Percentiles rank a stretch among this genome's conserved stretches.
Evolutionary conservation across 2,113 vertebrate species (phyloP).

Genomic region (Hylia prasina): DNA sequence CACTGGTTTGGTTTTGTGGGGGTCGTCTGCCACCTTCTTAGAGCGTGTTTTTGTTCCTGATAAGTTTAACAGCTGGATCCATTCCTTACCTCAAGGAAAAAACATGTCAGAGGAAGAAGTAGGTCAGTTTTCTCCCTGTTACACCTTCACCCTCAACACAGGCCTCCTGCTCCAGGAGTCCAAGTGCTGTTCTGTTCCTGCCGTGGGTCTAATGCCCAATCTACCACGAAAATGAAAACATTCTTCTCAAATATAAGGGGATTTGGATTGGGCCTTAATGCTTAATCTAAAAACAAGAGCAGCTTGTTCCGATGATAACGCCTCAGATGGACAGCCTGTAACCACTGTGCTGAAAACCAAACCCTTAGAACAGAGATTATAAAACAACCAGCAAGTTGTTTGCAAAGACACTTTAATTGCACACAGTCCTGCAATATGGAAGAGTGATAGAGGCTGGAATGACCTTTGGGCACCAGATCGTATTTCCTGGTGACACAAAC

Average conservation of each 20-base stretch:
- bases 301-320: not conserved
- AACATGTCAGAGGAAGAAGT: not conserved
- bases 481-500: not conserved
- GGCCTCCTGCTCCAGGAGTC: not conserved
- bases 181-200: not conserved
- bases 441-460: not conserved
- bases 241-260: not conserved
- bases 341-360: fast-evolving
- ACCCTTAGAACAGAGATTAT: not conserved
- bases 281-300: slow-evolving; percentile 39
- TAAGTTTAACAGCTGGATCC: not conserved
- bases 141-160: not conserved
- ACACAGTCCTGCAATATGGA: not conserved
- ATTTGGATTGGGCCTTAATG: slow-evolving; percentile 9
- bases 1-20: not conserved
- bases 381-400: not conserved
- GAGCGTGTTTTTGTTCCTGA: not conserved
- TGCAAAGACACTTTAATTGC: not conserved
- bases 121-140: not conserved
- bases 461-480: not conserved
- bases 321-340: not conserved
- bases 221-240: not conserved
- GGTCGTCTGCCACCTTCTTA: not conserved
- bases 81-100: not conserved
- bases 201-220: not conserved